Evolutionary conservation across 2,888 invertebrate species (phyloP).

Genomic region (Erynnis tages): DNA sequence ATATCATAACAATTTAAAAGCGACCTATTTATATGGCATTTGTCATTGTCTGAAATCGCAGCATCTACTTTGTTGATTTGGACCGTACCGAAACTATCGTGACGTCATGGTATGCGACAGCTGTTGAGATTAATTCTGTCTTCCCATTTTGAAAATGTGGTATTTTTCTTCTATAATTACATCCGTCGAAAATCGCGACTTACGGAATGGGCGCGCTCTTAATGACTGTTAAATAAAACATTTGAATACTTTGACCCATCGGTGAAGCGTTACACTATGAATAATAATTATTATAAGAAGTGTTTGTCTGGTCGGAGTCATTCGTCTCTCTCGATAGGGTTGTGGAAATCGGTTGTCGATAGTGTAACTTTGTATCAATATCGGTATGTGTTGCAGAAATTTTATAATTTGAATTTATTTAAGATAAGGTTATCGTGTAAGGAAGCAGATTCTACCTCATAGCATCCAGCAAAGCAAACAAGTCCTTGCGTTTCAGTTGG

Average conservation of each 20-base stretch:
- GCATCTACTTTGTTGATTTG: conserved; percentile 24
- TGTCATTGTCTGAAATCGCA: conserved; percentile 28
- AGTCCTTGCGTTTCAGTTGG: too few species aligned
- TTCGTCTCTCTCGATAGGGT: background rate
- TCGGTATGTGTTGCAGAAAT: too few species aligned
- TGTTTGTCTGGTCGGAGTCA: background rate
- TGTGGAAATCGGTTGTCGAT: too few species aligned
- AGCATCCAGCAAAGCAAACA: too few species aligned
- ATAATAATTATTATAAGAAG: conserved; percentile 2
- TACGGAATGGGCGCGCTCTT: conserved; percentile 21
- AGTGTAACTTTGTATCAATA: too few species aligned
- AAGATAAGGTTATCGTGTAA: too few species aligned
- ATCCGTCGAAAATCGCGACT: conserved; percentile 32
- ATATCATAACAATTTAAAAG: conserved; percentile 15
- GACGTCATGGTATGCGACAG: conserved; percentile 47
- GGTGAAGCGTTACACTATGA: background rate
- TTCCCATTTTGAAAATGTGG: conserved; percentile 51
- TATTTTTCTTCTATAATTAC: conserved; percentile 54
- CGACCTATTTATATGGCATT: conserved; percentile 21
- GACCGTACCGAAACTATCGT: conserved; percentile 27
- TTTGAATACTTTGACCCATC: conserved; percentile 5
- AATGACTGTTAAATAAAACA: conserved; percentile 30
- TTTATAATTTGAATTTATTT: too few species aligned
- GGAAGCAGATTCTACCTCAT: too few species aligned
- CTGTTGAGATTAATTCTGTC: conserved; percentile 63